phyloP scores from a whole-genome alignment of 1,140 invertebrate genomes.

The Lucilia sericata region DNA sequence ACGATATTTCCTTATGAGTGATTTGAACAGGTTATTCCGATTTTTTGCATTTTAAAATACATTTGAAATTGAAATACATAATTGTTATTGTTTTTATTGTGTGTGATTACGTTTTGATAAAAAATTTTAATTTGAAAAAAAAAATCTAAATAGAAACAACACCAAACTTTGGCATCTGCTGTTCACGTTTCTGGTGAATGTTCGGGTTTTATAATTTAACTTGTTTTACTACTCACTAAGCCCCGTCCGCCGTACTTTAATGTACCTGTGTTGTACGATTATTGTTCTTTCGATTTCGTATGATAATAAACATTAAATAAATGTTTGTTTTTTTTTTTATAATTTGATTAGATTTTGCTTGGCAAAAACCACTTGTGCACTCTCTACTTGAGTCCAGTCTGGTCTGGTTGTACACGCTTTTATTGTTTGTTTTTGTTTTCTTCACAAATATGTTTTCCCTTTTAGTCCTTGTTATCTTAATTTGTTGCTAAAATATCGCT shows the following conservation, averaged over 20 bases:
- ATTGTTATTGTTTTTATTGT: neutral
- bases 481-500: neutral
- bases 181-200: slow-evolving; percentile 35
- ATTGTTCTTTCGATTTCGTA: neutral
- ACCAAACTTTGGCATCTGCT: slow-evolving; percentile 37
- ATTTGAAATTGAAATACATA: neutral
- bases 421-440: neutral
- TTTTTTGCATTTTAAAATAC: neutral
- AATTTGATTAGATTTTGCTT: slow-evolving; percentile 2
- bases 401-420: neutral
- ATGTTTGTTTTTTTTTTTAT: neutral
- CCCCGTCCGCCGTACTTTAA: neutral
- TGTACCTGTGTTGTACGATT: neutral
- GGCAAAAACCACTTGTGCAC: too few species aligned
- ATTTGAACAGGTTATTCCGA: neutral
- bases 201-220: slow-evolving; percentile 13
- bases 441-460: neutral
- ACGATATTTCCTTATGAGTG: neutral
- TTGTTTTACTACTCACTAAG: slow-evolving; percentile 15
- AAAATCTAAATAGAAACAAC: neutral
- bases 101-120: neutral
- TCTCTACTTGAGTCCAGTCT: too few species aligned
- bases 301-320: slow-evolving; percentile 13
- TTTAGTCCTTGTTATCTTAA: slow-evolving; percentile 19
- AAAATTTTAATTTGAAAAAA: neutral